Conservation (phyloP, 2,113 vertebrate genomes). For the Talpa occidentalis region DNA sequence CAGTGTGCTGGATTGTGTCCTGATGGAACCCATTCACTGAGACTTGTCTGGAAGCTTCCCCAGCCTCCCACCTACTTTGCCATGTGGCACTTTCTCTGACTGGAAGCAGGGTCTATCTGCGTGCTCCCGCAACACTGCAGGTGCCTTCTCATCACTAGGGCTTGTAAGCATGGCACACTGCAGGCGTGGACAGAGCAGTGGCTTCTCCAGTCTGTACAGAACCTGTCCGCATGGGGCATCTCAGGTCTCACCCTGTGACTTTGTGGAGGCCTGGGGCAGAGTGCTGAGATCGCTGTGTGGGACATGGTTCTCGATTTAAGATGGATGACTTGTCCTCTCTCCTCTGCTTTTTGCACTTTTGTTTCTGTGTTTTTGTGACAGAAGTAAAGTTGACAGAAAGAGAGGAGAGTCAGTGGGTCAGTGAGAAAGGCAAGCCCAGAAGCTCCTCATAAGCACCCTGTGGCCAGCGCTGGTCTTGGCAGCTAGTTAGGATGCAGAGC, state of each 20-base stretch:
- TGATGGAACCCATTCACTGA: no score
- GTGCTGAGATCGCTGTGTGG: background rate
- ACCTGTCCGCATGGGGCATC: no score
- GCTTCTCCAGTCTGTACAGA: background rate
- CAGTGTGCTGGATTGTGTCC: no score
- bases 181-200: background rate
- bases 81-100: background rate
- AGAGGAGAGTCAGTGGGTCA: background rate
- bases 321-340: background rate
- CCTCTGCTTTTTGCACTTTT: background rate
- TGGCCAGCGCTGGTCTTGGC: no score
- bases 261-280: background rate
- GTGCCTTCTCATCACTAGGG: background rate
- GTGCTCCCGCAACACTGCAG: fast-evolving
- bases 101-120: background rate
- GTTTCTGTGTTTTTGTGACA: background rate
- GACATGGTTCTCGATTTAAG: background rate
- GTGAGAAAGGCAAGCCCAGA: background rate
- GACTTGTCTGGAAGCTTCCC: no score
- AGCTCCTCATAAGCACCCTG: no score
- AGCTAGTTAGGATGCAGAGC: background rate
- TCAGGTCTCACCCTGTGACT: background rate
- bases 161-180: background rate
- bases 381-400: background rate
- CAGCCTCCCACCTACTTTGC: background rate